A percentile compares a stretch with the other conserved stretches of the same genome.
phyloP scores from a whole-genome alignment of 2,888 invertebrate genomes.

The Drosophila macrospina region DNA sequence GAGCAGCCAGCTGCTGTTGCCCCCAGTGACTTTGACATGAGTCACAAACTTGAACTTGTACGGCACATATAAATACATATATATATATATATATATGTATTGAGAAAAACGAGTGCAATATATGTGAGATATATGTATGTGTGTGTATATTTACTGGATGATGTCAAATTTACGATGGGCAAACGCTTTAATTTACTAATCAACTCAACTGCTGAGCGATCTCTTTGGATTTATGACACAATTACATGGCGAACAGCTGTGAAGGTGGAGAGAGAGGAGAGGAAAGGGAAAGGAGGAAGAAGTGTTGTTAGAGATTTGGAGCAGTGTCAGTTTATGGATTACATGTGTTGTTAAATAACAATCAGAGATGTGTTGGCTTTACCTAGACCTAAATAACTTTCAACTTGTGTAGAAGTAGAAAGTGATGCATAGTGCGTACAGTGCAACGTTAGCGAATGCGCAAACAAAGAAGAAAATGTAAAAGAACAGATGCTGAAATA shows the following conservation, averaged over 20 bases:
- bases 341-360: constrained; percentile 20
- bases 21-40: constrained; percentile 55
- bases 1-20: constrained; percentile 23
- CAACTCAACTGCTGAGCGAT: constrained; percentile 49
- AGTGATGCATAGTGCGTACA: neutral
- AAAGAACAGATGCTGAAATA: neutral
- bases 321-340: constrained; percentile 27
- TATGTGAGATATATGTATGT: neutral
- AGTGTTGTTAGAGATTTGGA: constrained; percentile 5
- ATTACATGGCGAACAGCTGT: constrained; percentile 51
- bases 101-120: constrained; percentile 43
- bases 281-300: too few species aligned
- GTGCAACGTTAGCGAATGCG: neutral
- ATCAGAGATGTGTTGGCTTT: constrained; percentile 6
- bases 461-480: neutral
- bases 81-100: constrained; percentile 24
- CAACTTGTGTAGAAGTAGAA: neutral
- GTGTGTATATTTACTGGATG: constrained; percentile 31
- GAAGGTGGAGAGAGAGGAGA: neutral
- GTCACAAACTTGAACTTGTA: constrained; percentile 79
- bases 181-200: constrained; percentile 59
- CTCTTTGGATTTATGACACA: constrained; percentile 14
- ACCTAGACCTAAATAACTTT: constrained; percentile 5
- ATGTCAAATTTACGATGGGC: constrained; percentile 52
- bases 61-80: neutral